Conservation (phyloP, 2,113 vertebrate genomes). For the Euleptes europaea region DNA sequence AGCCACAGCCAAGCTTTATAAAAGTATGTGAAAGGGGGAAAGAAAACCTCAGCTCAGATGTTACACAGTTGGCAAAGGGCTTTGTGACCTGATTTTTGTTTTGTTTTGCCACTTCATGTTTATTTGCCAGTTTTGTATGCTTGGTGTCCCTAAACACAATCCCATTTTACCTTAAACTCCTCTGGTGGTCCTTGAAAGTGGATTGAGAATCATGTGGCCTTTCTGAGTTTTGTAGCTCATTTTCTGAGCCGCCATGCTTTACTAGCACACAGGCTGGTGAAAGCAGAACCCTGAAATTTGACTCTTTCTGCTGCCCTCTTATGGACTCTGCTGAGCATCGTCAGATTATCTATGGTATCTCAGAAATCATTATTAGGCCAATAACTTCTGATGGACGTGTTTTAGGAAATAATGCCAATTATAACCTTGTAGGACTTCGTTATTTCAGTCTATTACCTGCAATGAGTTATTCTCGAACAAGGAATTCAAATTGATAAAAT, state of each 20-base stretch:
- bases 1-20: no score
- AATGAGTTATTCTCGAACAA: conserved; percentile 61
- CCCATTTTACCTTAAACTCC: no score
- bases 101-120: no score
- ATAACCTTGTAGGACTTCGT: conserved; percentile 20
- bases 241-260: neutral
- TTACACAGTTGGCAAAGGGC: no score
- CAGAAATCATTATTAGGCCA: conserved; percentile 39
- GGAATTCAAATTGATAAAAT: conserved; percentile 53
- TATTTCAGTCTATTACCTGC: conserved; percentile 55
- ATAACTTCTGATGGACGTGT: conserved; percentile 42
- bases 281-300: conserved; percentile 15
- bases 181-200: no score
- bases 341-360: neutral
- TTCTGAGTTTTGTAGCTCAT: neutral
- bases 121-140: no score
- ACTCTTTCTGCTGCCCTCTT: neutral
- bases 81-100: no score
- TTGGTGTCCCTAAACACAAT: no score
- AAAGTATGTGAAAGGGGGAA: no score
- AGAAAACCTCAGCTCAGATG: no score
- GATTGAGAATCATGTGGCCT: no score
- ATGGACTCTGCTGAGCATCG: conserved; percentile 4
- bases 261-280: neutral
- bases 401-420: conserved; percentile 42